These are phyloP conservation scores for Drosophila melanica DNA, from an alignment of 1,140 invertebrate species.

Conservation along the genomic window DNA sequence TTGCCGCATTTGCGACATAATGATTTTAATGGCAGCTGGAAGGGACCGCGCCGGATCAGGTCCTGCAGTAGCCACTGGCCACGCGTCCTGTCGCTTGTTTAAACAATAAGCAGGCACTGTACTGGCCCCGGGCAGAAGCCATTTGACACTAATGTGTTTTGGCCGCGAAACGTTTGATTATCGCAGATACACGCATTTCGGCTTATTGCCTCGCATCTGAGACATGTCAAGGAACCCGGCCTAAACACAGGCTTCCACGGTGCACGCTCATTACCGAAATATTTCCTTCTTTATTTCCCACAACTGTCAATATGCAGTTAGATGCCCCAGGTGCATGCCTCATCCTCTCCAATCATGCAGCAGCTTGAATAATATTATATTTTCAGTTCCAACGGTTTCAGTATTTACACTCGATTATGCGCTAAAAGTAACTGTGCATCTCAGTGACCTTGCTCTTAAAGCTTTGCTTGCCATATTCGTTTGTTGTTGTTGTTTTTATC, in stretches of 20 bases:
- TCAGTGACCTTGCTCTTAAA: conserved; percentile 22
- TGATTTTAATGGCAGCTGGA: conserved; percentile 44
- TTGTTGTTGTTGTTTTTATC: conserved; percentile 47
- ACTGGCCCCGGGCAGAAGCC: conserved; percentile 20
- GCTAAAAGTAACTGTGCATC: background rate
- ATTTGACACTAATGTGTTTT: conserved; percentile 73
- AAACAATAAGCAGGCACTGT: conserved; percentile 59
- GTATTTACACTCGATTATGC: background rate
- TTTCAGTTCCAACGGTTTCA: conserved; percentile 8
- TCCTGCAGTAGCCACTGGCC: conserved; percentile 30
- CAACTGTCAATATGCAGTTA: conserved; percentile 54
- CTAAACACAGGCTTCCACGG: conserved; percentile 18
- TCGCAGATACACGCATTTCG: conserved; percentile 2
- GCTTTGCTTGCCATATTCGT: background rate
- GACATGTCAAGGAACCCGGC: conserved; percentile 61
- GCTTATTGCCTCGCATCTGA: background rate
- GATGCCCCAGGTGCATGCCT: conserved; percentile 37
- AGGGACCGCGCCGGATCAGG: background rate
- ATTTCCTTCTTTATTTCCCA: background rate
- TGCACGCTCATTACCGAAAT: conserved; percentile 13
- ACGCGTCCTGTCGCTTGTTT: conserved; percentile 60
- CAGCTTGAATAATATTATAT: background rate
- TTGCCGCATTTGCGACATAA: conserved; percentile 62
- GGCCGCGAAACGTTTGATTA: conserved; percentile 63
- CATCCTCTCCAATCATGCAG: background rate